Evolutionary conservation across 1,140 invertebrate species (phyloP), one percentile per base, ranked within the genome.

Genomic region (Mercenaria mercenaria): DNA sequence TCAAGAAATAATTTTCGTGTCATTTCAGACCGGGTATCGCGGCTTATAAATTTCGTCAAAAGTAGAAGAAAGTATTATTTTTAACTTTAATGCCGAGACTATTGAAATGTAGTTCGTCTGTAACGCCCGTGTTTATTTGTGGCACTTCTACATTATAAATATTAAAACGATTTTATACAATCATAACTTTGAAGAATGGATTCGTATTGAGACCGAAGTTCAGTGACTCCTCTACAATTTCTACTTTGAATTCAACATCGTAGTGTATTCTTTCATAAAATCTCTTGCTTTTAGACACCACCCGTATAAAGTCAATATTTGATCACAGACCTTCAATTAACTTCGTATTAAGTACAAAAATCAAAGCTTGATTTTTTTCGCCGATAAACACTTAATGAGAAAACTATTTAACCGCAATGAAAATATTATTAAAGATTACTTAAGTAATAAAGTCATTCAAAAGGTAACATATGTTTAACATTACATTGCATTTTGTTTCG

Each of bases 221-320:
- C 67, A 72, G 67, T 39, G 3, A 72, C 37, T 8, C 67, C 37
- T 26, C 32, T 23, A 2, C 34, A 72, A 72, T 72, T 72, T 39
- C 6, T 26, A 8, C 4, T 37, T 72, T 29, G 11, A 29, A 64
- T 64, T 64, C 10, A 26, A 10, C 67, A n/a, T 72, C 3, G 18
- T 15, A 29, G 15, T 72, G 34, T 39, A 39, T 37, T 39, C 26
- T 72, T 72, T 18, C 29, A 41, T 39, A 37, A 15, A 20, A 1
- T 41, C 15, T 72, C 4, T 18, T 32, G 67, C 13, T 72, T 72
- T 72, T 39, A 37, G 67, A 39, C 34, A 72, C 15, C 67, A 26
- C 67, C 67, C 34, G 67, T 72, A 23, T 23, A 32, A 37, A 32
- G 67, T 72, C 67, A 72, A 72, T 72, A 72, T 72, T 72, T 72